Conservation (phyloP, 2,113 vertebrate species). For the Halichoeres trimaculatus region DNA sequence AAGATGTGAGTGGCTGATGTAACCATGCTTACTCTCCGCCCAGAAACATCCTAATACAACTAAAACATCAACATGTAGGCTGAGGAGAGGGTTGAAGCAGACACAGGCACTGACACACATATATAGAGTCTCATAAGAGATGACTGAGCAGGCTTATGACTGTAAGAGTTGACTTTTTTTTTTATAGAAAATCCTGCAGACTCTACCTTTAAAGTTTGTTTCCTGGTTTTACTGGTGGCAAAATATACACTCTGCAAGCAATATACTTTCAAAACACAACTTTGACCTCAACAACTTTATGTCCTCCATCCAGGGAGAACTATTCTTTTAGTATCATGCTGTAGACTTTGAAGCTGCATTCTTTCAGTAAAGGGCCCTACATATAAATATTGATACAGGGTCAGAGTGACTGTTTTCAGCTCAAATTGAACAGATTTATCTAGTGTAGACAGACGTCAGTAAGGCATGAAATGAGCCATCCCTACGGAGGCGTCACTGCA, state of each 20-base stretch:
- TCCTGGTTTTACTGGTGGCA: background rate
- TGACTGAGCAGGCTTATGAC: no score
- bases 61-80: no score
- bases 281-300: slow-evolving; percentile 4
- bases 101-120: no score
- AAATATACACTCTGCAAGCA: background rate
- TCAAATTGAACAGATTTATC: slow-evolving; percentile 32
- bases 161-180: no score
- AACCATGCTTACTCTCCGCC: no score
- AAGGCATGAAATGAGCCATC: slow-evolving; percentile 61
- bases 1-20: no score
- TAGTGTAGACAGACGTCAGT: slow-evolving; percentile 27
- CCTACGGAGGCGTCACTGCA: slow-evolving; percentile 45
- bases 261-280: background rate
- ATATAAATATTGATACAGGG: background rate
- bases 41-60: no score
- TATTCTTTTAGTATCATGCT: background rate
- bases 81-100: no score
- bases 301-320: background rate
- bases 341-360: background rate
- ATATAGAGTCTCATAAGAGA: no score
- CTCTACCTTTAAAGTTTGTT: background rate
- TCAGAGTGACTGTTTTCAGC: slow-evolving; percentile 18
- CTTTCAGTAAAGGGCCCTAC: background rate
- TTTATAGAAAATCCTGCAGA: no score